phyloP scores from a whole-genome alignment of 2,113 vertebrate species.

The Chaenogobius annularis region DNA sequence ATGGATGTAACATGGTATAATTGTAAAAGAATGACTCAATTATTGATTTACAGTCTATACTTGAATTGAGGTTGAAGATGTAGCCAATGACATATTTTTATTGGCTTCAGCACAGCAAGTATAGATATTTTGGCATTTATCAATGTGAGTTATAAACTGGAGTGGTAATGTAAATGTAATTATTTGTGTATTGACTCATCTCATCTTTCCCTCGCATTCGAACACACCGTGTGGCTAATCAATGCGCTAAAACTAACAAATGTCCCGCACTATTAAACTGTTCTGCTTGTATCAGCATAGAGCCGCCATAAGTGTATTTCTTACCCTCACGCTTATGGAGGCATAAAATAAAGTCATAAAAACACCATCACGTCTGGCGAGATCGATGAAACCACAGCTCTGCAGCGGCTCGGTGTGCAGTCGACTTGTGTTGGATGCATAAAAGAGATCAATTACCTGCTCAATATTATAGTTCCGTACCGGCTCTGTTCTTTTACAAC shows the following conservation, averaged over 20 bases:
- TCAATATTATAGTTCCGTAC: not conserved
- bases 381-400: not conserved
- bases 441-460: not conserved
- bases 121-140: not conserved
- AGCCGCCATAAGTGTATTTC: no score
- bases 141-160: not conserved
- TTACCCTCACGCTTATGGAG: not conserved
- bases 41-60: not conserved
- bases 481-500: not conserved
- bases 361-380: not conserved
- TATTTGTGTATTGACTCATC: not conserved
- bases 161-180: not conserved
- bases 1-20: no score
- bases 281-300: not conserved
- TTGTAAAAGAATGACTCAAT: no score
- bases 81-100: not conserved
- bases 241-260: not conserved
- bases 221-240: not conserved
- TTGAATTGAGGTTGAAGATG: not conserved
- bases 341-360: not conserved
- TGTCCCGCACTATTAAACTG: not conserved
- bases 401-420: not conserved
- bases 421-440: not conserved
- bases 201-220: not conserved
- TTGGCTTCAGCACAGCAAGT: not conserved